phyloP scores from a whole-genome alignment of 1,140 invertebrate genomes.

The Trachymyrmex septentrionalis region DNA sequence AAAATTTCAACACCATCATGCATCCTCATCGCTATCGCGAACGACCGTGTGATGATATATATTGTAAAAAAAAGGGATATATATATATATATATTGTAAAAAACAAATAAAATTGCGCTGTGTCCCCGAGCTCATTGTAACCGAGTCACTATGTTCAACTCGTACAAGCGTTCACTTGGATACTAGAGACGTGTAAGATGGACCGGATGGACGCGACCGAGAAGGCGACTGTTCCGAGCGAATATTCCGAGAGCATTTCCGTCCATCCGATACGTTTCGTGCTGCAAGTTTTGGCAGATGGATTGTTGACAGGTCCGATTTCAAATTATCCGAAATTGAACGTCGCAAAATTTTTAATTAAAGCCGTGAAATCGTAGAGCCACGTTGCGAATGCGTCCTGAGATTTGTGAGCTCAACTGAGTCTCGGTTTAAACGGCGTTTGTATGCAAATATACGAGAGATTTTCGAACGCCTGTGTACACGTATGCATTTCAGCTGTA shows the following conservation, averaged over 20 bases:
- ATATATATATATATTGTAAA: conserved; percentile 24
- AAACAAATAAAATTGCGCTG: conserved; percentile 12
- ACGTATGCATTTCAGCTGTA: conserved; percentile 35
- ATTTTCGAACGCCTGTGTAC: conserved; percentile 29
- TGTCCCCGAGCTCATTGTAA: conserved; percentile 34
- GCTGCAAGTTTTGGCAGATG: background rate
- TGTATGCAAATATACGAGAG: background rate
- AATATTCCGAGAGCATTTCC: conserved; percentile 40
- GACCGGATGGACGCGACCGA: conserved; percentile 28
- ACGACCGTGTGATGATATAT: background rate
- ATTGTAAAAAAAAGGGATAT: conserved; percentile 2
- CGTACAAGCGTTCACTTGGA: background rate
- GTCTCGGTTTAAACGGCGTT: conserved; percentile 1
- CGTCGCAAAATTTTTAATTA: conserved; percentile 2
- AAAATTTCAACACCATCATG: background rate
- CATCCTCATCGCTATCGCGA: background rate
- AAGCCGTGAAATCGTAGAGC: conserved; percentile 5
- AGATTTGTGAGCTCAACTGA: conserved; percentile 4
- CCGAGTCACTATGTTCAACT: background rate
- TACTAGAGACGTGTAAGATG: conserved; percentile 45
- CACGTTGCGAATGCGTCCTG: background rate
- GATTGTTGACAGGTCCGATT: background rate
- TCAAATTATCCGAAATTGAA: conserved; percentile 22
- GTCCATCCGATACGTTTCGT: conserved; percentile 52
- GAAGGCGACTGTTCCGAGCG: background rate